phyloP scores from a whole-genome alignment of 2,797 vertebrate species.

The Sebastolobus alascanus region DNA sequence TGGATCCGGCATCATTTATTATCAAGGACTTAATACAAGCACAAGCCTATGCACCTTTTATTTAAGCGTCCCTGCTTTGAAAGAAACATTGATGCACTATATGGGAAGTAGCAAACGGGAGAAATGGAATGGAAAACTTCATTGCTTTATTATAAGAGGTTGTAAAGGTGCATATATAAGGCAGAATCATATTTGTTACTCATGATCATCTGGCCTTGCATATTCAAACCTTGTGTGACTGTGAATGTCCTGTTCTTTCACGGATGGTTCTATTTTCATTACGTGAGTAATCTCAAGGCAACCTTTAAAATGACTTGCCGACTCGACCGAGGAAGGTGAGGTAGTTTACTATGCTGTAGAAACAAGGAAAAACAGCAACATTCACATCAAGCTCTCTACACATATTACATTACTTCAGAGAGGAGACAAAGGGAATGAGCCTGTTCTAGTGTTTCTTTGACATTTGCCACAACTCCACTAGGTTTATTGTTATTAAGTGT shows the following conservation, averaged over 20 bases:
- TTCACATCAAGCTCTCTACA: neutral
- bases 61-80: neutral
- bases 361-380: neutral
- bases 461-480: neutral
- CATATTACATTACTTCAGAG: neutral
- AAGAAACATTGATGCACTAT: neutral
- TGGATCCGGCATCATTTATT: constrained; percentile 13
- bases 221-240: neutral
- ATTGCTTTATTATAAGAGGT: neutral
- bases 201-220: neutral
- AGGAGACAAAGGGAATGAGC: neutral
- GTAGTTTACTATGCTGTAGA: too few species aligned
- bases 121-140: neutral
- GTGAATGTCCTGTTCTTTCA: neutral
- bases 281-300: constrained; percentile 5
- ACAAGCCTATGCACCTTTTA: neutral
- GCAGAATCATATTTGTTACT: neutral
- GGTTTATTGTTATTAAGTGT: neutral
- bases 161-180: neutral
- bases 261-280: neutral
- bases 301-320: neutral
- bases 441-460: neutral
- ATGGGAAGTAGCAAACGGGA: neutral
- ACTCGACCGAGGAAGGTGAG: neutral
- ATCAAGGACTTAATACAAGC: constrained; percentile 22